Conservation (phyloP, 2,113 vertebrate genomes). For the Ginglymostoma cirratum region DNA sequence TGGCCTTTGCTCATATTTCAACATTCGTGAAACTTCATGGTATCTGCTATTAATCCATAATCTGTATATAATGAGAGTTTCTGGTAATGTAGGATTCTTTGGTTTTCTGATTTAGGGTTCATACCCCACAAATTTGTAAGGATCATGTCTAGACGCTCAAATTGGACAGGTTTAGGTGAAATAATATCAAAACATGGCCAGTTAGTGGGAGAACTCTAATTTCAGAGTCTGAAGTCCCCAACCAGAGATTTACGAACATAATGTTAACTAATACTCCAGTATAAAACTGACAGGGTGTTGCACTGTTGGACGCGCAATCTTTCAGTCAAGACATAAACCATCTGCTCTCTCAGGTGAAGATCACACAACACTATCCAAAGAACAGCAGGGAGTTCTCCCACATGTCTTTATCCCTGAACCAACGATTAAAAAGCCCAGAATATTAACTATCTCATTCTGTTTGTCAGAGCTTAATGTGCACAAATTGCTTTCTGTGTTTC, state of each 20-base stretch:
- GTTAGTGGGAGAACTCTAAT: neutral
- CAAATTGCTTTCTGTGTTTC: neutral
- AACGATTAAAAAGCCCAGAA: neutral
- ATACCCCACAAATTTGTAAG: neutral
- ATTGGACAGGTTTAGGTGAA: neutral
- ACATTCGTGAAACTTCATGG: too few relatives aligned
- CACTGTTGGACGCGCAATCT: neutral
- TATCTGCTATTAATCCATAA: too few relatives aligned
- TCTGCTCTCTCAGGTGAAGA: neutral
- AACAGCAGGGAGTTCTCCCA: neutral
- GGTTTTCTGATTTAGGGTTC: neutral
- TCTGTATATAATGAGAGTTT: too few relatives aligned
- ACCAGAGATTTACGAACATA: neutral
- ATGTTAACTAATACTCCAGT: neutral
- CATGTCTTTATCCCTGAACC: neutral
- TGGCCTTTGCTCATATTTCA: too few relatives aligned
- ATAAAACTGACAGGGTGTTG: neutral
- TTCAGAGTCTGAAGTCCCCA: neutral
- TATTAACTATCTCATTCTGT: neutral
- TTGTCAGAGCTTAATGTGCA: neutral
- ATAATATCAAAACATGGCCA: neutral
- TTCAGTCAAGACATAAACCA: neutral
- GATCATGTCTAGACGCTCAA: neutral
- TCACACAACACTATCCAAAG: neutral
- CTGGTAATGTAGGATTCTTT: too few relatives aligned